These are phyloP conservation scores for Nesidiocoris tenuis DNA, from an alignment of 2,888 invertebrate species.

Conservation along the genomic window DNA sequence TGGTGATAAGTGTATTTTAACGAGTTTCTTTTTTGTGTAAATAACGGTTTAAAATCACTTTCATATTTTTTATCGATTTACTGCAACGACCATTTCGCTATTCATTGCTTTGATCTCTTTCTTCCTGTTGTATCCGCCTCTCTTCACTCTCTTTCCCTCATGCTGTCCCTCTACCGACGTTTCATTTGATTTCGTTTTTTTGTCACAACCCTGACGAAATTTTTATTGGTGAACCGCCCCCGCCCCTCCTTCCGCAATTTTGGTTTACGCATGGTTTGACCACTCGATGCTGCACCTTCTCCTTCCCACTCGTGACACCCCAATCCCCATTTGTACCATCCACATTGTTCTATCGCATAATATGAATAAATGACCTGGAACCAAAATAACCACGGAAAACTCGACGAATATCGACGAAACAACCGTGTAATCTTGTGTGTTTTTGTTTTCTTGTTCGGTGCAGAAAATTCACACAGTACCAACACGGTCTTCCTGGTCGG, in stretches of 20 bases:
- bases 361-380: neutral
- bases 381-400: neutral
- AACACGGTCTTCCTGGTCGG: constrained; percentile 96
- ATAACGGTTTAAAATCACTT: constrained; percentile 23
- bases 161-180: neutral
- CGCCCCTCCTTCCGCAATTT: too few relatives aligned
- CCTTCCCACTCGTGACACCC: constrained; percentile 6
- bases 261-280: constrained; percentile 58
- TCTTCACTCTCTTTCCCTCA: constrained; percentile 54
- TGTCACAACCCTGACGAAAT: neutral
- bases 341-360: constrained; percentile 5
- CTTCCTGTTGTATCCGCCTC: constrained; percentile 57
- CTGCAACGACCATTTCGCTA: constrained; percentile 41
- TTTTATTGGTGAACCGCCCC: too few relatives aligned
- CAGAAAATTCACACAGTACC: constrained; percentile 96
- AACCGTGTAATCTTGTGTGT: constrained; percentile 36
- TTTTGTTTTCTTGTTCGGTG: constrained; percentile 53
- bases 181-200: constrained; percentile 56
- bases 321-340: constrained; percentile 1
- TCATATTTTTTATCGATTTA: constrained; percentile 24
- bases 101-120: constrained; percentile 52
- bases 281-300: constrained; percentile 59
- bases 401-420: constrained; percentile 1
- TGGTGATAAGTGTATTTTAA: constrained; percentile 38
- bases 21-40: constrained; percentile 34